Evolutionary conservation across 2,113 vertebrate species (phyloP).

Genomic region (Myiopsitta monachus): DNA sequence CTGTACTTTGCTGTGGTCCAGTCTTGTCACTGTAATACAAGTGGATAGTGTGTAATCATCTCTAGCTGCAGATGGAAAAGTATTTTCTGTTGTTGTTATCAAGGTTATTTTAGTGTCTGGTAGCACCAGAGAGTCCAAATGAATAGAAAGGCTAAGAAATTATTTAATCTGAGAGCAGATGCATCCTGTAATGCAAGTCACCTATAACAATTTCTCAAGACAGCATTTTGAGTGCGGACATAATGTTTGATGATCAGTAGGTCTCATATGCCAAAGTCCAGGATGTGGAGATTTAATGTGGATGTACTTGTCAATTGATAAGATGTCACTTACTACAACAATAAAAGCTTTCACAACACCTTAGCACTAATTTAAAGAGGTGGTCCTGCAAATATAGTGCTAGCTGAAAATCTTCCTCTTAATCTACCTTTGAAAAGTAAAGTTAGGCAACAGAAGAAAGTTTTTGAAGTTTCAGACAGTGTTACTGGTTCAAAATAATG

Average conservation of each 20-base stretch:
- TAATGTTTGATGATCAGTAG: background rate
- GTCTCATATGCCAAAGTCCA: background rate
- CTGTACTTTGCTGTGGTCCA: background rate
- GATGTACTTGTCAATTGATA: background rate
- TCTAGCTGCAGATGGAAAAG: background rate
- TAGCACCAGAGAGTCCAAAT: background rate
- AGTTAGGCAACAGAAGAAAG: background rate
- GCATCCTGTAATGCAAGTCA: background rate
- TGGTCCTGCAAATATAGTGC: background rate
- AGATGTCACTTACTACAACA: background rate
- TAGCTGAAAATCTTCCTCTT: background rate
- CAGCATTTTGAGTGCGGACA: background rate
- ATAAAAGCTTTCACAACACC: conserved; percentile 3
- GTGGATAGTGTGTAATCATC: background rate
- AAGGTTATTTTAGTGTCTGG: background rate
- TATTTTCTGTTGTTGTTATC: background rate
- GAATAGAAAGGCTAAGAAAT: conserved; percentile 20
- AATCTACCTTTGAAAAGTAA: background rate
- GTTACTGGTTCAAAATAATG: background rate
- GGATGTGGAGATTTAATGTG: background rate
- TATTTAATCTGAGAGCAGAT: background rate
- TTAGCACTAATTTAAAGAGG: background rate
- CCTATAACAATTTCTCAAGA: background rate
- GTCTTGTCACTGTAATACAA: background rate
- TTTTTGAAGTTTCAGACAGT: background rate